Evolutionary conservation across 2,113 vertebrate genomes (phyloP), one percentile per base, ranked within the genome.

Genomic region (Petromus typicus): DNA sequence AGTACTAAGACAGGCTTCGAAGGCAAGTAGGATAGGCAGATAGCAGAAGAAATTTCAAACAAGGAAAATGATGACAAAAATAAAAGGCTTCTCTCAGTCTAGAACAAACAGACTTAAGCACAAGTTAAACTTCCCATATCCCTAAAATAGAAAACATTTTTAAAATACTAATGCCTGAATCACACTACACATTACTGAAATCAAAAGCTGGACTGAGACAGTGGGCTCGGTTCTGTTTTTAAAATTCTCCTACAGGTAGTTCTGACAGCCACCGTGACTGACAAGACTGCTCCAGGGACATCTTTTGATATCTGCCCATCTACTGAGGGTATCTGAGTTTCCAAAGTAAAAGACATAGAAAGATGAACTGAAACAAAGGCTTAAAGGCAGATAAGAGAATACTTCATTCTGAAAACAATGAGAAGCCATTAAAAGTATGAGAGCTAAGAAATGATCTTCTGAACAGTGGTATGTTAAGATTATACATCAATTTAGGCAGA

Each of bases 371-470:
- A 23, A 37, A 89, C 22, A 7, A 96, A 93, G 59, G 32, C n/a
- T 59, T 76, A 71, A 59, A 25, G n/a, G n/a, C 54, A 93, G 66
- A 43, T 57, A 90, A 71, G 3, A 7, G 23, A 76, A 37, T 43
- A 89, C n/a, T 71, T 63, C 75, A 93, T 90, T 79, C 25, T 78
- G 54, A 83, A 94, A 86, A 80, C 18, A 95, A 25, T 11, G 59
- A 20, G 32, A 95, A 90, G 56, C 3, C 27, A 61, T 66, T 61
- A 57, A 81, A 79, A 69, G 34, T 32, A n/a, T 40, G 8, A 48
- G 25, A 51, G 17, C 45, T 87, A 87, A 73, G 69, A 87, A 86
- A 66, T 89, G 2, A 73, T 40, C 54, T 88, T 48, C 93, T 71
- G 34, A 96, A 66, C 40, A 85, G 5, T 63, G 16, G 30, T 13